Base-by-base conservation (phyloP, 1,140 invertebrate species). In the Archegozetes longisetosus region DNA sequence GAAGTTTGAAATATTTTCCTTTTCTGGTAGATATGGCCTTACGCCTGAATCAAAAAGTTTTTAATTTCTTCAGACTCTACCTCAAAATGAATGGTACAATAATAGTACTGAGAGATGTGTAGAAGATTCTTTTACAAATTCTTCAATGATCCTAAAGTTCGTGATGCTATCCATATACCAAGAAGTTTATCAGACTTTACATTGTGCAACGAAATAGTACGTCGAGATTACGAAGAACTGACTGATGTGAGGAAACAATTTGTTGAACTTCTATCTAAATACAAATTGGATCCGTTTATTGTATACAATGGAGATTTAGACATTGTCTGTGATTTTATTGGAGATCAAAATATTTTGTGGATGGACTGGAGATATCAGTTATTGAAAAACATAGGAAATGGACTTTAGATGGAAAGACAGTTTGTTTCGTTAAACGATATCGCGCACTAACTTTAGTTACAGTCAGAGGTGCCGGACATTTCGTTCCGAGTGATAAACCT, bases 401-500 rank as follows among this genome's bases (percentile, higher is more conserved):
- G 68, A 61, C 62, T 50, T 64, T 62, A 12, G 64, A 64, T 56
- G 52, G 61, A 40, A 73, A 75, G 59, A 66, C 72, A 25, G 74
- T 68, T 54, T 73, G 74, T 20, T 74, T 69, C 65, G 67, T 70
- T 13, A 74, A 72, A 63, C 57, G 67, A 24, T 75, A 68, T 64
- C 57, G 71, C 9, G 64, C 66, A 32, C 61, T 76, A 2, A 67
- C 67, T 22, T 68, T 70, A 24, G 64, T 72, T n/a, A 76, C 74
- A 0, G 64, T 76, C 9, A 68, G 50, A 69, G 76, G 76, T 32
- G 69, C 76, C 61, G 76, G 76, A 57, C 76, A 77, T 65, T 77
- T 78, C 76, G 78, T 79, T 2, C 78, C 78, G 2, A 71, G 73
- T 65, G 78, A 79, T 68, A 71, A 72, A 64, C 75, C 78, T 28